Evolutionary conservation across 1,140 invertebrate genomes (phyloP).

Genomic region (Drosophila guanche): DNA sequence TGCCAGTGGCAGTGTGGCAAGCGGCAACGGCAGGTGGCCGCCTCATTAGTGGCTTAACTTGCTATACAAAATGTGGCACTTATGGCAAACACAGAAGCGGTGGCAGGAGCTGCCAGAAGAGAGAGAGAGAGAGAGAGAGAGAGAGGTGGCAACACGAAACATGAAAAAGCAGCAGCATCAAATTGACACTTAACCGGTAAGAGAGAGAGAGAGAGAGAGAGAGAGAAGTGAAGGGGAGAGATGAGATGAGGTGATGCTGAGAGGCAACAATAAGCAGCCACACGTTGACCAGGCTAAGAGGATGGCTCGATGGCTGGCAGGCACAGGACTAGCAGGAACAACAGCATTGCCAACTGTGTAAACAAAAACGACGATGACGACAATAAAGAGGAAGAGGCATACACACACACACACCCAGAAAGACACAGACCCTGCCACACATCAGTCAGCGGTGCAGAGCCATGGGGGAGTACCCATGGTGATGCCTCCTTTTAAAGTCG

Average conservation of each 20-base stretch:
- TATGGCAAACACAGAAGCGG: conserved; percentile 61
- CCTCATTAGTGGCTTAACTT: conserved; percentile 80
- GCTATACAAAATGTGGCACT: conserved; percentile 79
- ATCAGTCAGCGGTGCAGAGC: conserved; percentile 59
- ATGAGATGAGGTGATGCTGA: background rate
- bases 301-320: conserved; percentile 23
- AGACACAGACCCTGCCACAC: conserved; percentile 49
- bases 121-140: no score
- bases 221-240: conserved; percentile 2
- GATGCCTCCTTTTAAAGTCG: conserved; percentile 44
- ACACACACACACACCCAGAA: conserved; percentile 6
- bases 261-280: conserved; percentile 66
- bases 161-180: conserved; percentile 78
- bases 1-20: conserved; percentile 41
- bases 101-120: conserved; percentile 21
- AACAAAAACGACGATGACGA: conserved; percentile 68
- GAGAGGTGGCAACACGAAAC: conserved; percentile 63
- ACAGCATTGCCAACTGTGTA: conserved; percentile 63
- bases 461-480: conserved; percentile 28
- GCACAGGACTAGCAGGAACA: conserved; percentile 33
- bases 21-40: conserved; percentile 74
- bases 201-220: background rate
- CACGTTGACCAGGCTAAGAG: conserved; percentile 65
- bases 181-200: conserved; percentile 75
- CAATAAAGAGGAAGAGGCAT: conserved; percentile 14